These are phyloP conservation scores for Arrhamphus sclerolepis DNA, from an alignment of 2,797 vertebrate species.

Conservation along the genomic window DNA sequence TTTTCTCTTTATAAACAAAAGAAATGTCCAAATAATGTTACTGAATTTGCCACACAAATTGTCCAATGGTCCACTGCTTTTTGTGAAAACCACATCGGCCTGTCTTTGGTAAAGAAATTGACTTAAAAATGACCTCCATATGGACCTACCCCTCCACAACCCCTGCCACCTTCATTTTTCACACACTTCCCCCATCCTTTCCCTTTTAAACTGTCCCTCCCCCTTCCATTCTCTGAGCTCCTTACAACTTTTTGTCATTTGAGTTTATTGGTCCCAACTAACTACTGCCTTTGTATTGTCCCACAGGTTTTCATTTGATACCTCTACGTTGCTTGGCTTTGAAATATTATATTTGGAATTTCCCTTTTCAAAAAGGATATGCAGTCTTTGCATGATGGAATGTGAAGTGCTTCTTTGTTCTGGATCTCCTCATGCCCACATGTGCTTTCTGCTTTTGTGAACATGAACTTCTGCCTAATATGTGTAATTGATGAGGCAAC, in stretches of 20 bases:
- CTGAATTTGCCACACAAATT: background rate
- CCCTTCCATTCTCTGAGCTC: slow-evolving; percentile 54
- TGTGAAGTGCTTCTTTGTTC: slow-evolving; percentile 68
- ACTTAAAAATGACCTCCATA: background rate
- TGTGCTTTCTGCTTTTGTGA: slow-evolving; percentile 54
- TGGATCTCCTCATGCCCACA: slow-evolving; percentile 35
- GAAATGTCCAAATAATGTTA: slow-evolving; percentile 21
- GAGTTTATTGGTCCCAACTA: slow-evolving; percentile 39
- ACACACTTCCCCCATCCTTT: slow-evolving; percentile 62
- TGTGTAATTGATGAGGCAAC: slow-evolving; percentile 28
- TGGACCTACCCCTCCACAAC: slow-evolving; percentile 1
- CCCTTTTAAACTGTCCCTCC: slow-evolving; percentile 49
- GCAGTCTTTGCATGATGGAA: slow-evolving; percentile 55
- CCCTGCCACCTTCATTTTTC: slow-evolving; percentile 66
- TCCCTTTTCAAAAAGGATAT: slow-evolving; percentile 1
- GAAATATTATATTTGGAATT: slow-evolving; percentile 16
- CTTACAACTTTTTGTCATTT: slow-evolving; percentile 51
- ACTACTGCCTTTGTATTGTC: slow-evolving; percentile 19
- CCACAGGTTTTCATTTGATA: slow-evolving; percentile 14
- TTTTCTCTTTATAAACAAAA: slow-evolving; percentile 10
- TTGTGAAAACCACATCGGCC: slow-evolving; percentile 10
- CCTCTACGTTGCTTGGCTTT: slow-evolving; percentile 4
- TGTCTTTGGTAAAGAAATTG: slow-evolving; percentile 34
- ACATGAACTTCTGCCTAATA: slow-evolving; percentile 49
- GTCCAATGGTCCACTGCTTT: slow-evolving; percentile 9